A percentile compares a stretch with the other conserved stretches of the same genome.
phyloP scores from a whole-genome alignment of 2,888 invertebrate genomes.

The Apantesis nais region DNA sequence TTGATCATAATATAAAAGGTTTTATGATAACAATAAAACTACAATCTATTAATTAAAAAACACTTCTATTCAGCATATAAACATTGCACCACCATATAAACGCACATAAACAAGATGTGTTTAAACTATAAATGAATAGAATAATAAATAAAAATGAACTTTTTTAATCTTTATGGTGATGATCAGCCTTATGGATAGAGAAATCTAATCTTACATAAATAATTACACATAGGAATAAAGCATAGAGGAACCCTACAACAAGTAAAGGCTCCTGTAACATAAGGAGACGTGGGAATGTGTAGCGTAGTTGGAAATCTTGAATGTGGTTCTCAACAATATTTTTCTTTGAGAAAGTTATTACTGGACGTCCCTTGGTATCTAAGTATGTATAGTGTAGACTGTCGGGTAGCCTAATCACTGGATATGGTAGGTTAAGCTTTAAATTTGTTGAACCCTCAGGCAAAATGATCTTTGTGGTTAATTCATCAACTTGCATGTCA shows the following conservation, averaged over 20 bases:
- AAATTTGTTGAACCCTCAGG: constrained; percentile 96
- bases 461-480: constrained; percentile 94
- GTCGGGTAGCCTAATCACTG: constrained; percentile 90
- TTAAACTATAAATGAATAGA: constrained; percentile 48
- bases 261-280: constrained; percentile 97
- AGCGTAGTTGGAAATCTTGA: constrained; percentile 95
- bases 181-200: constrained; percentile 92
- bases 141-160: constrained; percentile 41
- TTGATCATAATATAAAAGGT: not conserved
- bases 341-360: constrained; percentile 91
- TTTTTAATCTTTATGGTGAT: constrained; percentile 82
- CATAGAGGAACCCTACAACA: constrained; percentile 94
- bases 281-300: constrained; percentile 93
- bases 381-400: constrained; percentile 95
- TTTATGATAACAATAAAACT: constrained; percentile 33
- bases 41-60: constrained; percentile 46
- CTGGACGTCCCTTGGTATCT: constrained; percentile 97
- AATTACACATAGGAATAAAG: constrained; percentile 96
- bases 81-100: constrained; percentile 59
- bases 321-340: constrained; percentile 99
- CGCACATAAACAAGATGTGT: constrained; percentile 62
- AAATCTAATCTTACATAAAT: constrained; percentile 98
- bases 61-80: constrained; percentile 62
- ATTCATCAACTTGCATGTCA: constrained; percentile 97
- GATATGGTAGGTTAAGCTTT: constrained; percentile 92